Base-by-base conservation (phyloP, 2,113 vertebrate species). In the Eidolon helvum region DNA sequence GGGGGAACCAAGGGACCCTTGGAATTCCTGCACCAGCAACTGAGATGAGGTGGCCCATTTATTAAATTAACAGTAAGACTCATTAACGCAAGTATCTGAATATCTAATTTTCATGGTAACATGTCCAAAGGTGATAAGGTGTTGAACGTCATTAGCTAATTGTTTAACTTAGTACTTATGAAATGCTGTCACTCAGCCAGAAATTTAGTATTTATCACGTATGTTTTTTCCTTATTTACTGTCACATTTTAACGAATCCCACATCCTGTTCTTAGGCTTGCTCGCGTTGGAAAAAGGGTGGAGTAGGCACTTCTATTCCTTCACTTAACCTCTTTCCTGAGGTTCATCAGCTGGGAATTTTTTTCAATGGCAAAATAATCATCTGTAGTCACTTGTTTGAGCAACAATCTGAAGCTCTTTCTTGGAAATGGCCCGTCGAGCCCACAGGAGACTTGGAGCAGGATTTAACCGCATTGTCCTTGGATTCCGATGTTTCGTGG, bases 281-380 rank as follows among this genome's bases (percentile, higher is more conserved):
- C 77, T 94, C 95, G 92, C 94, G 45, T 59, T 83, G 26, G 21
- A 65, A 59, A 90, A 50, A 59, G 10, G 21, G 7, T 38, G 40
- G 66, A 30, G 35, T 50, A 57, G 7, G 18, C 65, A 21, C 30
- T 95, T 88, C 95, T 96, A 96, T 90, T 92, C 72, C 72, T 90
- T 94, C 96, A 85, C 96, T 97, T 84, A 93, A 68, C 87, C 74
- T 96, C 59, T 43, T 95, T 79, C 89, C 92, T 83, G 94, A 96
- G 96, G 87, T 93, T 97, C 94, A 94, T 95, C 95, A 97, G n/a
- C 90, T 97, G 82, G 74, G 87, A 93, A 91, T 97, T 94, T n/a
- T 96, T 90, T 86, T 77, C 93, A 95, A 94, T 91, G 92, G 35
- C n/a, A 90, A 91, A 95, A 94, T 91, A 61, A 86, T 77, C 83